These are phyloP conservation scores for Machimus rusticus DNA, from an alignment of 2,888 invertebrate species.

Conservation along the genomic window DNA sequence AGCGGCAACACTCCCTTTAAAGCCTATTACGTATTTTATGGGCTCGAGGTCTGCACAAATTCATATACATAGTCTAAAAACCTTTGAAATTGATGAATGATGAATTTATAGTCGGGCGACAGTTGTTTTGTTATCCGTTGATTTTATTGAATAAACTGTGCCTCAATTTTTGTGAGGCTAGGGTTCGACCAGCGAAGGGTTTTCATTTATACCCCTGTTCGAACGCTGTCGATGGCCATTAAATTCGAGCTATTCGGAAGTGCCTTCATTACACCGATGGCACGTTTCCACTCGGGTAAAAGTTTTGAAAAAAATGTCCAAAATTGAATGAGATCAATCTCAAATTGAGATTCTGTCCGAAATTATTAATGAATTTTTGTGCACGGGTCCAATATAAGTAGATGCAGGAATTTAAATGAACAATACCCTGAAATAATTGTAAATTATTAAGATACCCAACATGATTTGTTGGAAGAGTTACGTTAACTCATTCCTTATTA, in stretches of 20 bases:
- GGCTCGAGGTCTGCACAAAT: not conserved
- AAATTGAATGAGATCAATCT: not conserved
- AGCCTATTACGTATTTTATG: not conserved
- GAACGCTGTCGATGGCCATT: not conserved
- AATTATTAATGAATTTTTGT: not conserved
- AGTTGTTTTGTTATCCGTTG: not conserved
- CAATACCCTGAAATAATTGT: not conserved
- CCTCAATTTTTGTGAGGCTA: not conserved
- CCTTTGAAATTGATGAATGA: not conserved
- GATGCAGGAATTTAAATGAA: not conserved
- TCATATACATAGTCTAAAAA: not conserved
- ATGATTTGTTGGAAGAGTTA: not conserved
- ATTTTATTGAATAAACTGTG: not conserved
- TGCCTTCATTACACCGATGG: not conserved
- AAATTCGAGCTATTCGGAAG: not conserved
- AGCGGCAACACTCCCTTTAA: not conserved
- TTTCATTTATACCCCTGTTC: not conserved
- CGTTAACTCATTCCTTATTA: not conserved
- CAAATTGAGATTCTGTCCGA: not conserved
- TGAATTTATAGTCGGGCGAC: not conserved
- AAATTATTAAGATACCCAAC: not conserved
- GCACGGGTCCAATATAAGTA: not conserved
- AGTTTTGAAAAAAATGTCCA: not conserved
- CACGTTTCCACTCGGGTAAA: not conserved
- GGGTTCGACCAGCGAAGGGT: not conserved